Base-by-base conservation (phyloP, 2,888 invertebrate species). In the Drosophila formosana region DNA sequence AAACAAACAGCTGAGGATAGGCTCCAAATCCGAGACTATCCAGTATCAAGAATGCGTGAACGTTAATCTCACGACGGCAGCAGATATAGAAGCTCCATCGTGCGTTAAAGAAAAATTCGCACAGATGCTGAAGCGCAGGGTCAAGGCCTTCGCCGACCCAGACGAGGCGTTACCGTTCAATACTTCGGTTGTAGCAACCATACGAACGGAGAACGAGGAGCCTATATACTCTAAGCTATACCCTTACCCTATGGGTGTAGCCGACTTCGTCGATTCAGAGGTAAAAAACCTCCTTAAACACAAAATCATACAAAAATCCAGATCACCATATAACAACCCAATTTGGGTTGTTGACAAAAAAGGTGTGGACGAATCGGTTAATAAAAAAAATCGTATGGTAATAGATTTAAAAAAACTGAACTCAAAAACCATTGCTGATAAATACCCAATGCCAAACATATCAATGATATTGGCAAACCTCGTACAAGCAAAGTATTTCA, bases 281-380 rank as follows among this genome's bases (percentile, higher is more conserved):
- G 32, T 18, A n/a, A 55, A 37, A 30, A 9, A 28, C 8, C 43
- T 60, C 7, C 26, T 51, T 26, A 32, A 47, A 11, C 11, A 47
- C 37, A 11, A 9, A 7, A 55, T 55, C 0, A 57, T 45, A 1
- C 7, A 32, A 13, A 28, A 18, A 8, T 52, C 39, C 0, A 57
- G 28, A 9, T 58, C 65, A 8, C 41, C 65, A 1, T 53, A 53
- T 7, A 58, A 60, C 4, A 60, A 49, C 18, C 65, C 51, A 23
- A n/a, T 18, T 28, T 57, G n/a, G n/a, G n/a, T n/a, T n/a, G n/a
- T n/a, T n/a, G n/a, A n/a, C n/a, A n/a, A n/a, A n/a, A n/a, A n/a
- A n/a, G n/a, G n/a, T n/a, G n/a, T n/a, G n/a, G n/a, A n/a, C n/a
- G n/a, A n/a, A n/a, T n/a, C n/a, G n/a, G n/a, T n/a, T n/a, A n/a